phyloP scores from a whole-genome alignment of 2,113 vertebrate genomes.

The Boleophthalmus pectinirostris region DNA sequence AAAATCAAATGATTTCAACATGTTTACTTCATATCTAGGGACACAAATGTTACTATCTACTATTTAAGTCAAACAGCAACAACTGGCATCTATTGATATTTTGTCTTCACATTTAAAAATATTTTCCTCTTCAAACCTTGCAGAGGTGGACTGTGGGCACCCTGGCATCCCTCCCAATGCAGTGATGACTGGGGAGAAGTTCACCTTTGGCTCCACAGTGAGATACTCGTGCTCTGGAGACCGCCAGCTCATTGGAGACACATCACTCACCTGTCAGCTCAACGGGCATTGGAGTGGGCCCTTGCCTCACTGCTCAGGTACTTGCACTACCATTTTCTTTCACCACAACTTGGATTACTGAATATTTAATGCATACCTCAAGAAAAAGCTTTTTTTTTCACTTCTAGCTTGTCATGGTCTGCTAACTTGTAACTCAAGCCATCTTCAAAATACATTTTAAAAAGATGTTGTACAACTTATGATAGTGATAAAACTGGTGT shows the following conservation, averaged over 20 bases:
- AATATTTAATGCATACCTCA: neutral
- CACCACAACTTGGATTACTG: neutral
- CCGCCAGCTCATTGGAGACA: constrained; percentile 83
- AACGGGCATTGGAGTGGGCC: constrained; percentile 95
- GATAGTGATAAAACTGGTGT: neutral
- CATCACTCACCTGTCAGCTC: constrained; percentile 89
- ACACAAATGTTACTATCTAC: too few relatives aligned
- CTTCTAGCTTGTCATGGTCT: neutral
- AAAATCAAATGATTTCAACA: too few relatives aligned
- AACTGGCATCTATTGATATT: neutral
- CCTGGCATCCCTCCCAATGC: constrained; percentile 89
- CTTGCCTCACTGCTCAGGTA: constrained; percentile 96
- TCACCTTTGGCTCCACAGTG: constrained; percentile 90
- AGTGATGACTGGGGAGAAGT: constrained; percentile 89
- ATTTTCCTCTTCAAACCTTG: constrained; percentile 20
- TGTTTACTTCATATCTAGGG: too few relatives aligned
- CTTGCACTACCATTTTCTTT: neutral
- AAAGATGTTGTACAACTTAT: too few relatives aligned
- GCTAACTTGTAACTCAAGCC: neutral
- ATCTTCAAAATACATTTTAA: neutral
- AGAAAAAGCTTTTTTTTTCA: too few relatives aligned
- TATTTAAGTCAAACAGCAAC: too few relatives aligned
- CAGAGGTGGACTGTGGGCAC: constrained; percentile 97
- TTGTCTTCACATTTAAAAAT: neutral
- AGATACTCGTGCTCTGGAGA: constrained; percentile 89